These are phyloP conservation scores for Tursiops truncatus DNA, from an alignment of 2,113 vertebrate species.

Conservation along the genomic window DNA sequence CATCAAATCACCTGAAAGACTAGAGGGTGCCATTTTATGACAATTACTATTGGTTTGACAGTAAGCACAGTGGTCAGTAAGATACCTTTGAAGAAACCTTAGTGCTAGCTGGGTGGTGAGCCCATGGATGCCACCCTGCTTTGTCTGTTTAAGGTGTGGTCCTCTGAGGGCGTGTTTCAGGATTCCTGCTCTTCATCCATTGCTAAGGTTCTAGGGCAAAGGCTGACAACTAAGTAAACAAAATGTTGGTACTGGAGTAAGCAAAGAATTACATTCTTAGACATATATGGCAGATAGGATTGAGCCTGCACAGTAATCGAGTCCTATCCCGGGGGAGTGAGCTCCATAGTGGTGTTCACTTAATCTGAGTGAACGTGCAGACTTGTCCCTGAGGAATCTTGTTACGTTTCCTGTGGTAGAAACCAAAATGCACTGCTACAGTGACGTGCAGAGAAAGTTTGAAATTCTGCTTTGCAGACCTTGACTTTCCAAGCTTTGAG, in stretches of 20 bases:
- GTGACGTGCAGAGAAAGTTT: background rate
- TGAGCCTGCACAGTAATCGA: background rate
- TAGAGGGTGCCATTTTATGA: background rate
- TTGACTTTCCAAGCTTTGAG: background rate
- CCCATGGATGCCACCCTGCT: background rate
- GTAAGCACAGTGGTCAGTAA: background rate
- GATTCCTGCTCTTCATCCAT: background rate
- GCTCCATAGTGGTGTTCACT: background rate
- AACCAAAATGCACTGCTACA: background rate
- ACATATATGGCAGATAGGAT: background rate
- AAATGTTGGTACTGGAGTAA: background rate
- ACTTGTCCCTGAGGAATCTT: background rate
- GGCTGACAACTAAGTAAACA: background rate
- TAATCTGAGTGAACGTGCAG: background rate
- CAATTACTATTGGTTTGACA: background rate
- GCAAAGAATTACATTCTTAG: background rate
- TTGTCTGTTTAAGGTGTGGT: fast-evolving
- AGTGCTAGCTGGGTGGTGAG: fast-evolving
- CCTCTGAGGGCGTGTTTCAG: background rate
- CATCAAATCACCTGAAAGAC: background rate
- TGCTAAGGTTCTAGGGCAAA: background rate
- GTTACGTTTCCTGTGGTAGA: no score
- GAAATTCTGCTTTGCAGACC: background rate
- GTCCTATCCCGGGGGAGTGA: fast-evolving
- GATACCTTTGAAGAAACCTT: background rate